Conservation (phyloP, 37 sponge, comb jelly and placozoan genomes). For the Cladorhizidae sp. region DNA sequence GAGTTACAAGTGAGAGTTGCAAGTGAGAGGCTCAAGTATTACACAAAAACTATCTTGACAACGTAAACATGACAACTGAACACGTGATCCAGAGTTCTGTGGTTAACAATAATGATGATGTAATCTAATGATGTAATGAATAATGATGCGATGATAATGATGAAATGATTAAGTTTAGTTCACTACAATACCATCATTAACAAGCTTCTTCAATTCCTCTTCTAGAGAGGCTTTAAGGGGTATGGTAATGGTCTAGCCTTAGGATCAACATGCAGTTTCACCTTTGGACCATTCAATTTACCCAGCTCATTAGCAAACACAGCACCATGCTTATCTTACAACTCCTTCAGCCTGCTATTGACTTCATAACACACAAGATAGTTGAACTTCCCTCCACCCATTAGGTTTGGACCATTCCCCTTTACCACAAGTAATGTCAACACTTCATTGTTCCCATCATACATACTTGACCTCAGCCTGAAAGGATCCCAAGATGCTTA, state of each 20-base stretch:
- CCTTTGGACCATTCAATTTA: background rate
- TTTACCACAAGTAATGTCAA: constrained; percentile 25
- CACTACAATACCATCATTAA: constrained; percentile 35
- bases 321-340: constrained; percentile 14
- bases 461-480: constrained; percentile 13
- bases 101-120: too few species aligned
- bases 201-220: constrained; percentile 28
- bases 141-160: too few species aligned
- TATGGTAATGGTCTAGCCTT: constrained; percentile 20
- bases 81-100: too few species aligned
- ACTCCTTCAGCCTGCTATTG: constrained; percentile 5
- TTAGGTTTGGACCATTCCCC: constrained; percentile 44
- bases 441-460: background rate
- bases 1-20: too few species aligned
- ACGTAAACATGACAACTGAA: too few species aligned
- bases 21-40: too few species aligned
- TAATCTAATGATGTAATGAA: too few species aligned
- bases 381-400: constrained; percentile 17
- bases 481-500: constrained; percentile 24
- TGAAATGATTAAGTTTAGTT: too few species aligned
- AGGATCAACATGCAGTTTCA: constrained; percentile 9
- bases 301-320: constrained; percentile 44
- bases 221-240: constrained; percentile 21
- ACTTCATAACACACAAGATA: background rate
- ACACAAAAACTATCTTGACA: too few species aligned